Evolutionary conservation across 1,140 invertebrate genomes (phyloP), one percentile per base, ranked within the genome.

Genomic region (Drosophila tsacasi): DNA sequence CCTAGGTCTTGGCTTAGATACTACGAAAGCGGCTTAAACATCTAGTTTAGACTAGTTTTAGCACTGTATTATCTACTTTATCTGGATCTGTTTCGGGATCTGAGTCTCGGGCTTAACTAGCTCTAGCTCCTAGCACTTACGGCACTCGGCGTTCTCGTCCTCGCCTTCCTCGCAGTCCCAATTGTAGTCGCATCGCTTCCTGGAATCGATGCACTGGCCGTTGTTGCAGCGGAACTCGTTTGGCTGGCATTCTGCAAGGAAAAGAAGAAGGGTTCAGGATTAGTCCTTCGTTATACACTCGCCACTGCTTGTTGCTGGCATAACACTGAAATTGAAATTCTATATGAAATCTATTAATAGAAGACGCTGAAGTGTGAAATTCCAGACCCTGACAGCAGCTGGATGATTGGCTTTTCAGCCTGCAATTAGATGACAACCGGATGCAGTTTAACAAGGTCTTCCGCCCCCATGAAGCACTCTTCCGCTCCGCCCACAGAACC

Each of bases 131-230:
- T 30, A 49, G 19, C 17, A 94, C 94, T 95, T 93, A 95, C 94
- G 93, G 92, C 95, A 96, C 50, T 94, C 93, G 40, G 91, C 93
- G 71, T 85, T 93, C 77, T 96, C 95, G 79, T 96, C 95, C 71
- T 95, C 95, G 40, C 94, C 94, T 54, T 94, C 94, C 54, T 92
- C 92, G 91, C 96, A 96, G 81, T 97, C 95, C 44, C 68, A 63
- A 0, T 93, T 79, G 39, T 94, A 94, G 91, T 97, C 94, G 93
- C 96, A 97, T 50, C 94, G 94, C 69, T 93, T 93, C 54, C 86
- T 93, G 17, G 85, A 81, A 49, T 93, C 94, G 71, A 98, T 95
- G 92, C 97, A 98, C 79, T 92, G 94, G 44, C 96, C 95, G 84
- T 95, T 94, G 65, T 93, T 86, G 87, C 96, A 96, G 40, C 93